Conservation (phyloP, 2,797 vertebrate species). For the Vespertilio murinus region DNA sequence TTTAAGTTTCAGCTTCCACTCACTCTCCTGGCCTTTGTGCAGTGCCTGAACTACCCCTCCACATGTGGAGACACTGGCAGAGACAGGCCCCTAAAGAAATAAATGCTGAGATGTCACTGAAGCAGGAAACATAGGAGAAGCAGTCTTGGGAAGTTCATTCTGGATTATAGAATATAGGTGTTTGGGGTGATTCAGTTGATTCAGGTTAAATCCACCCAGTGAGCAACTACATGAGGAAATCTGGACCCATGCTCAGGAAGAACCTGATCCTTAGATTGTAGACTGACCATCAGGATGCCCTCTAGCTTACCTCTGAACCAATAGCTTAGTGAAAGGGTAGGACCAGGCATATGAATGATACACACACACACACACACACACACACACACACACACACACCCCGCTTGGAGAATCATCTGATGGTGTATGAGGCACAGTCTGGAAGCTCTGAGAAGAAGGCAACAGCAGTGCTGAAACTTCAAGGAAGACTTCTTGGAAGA, state of each 20-base stretch:
- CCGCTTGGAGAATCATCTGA: background rate
- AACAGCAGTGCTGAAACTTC: background rate
- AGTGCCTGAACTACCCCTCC: background rate
- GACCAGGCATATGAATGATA: rapidly evolving
- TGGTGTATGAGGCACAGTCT: background rate
- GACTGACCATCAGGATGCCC: background rate
- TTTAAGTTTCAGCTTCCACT: background rate
- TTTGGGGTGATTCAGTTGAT: background rate
- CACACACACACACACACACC: background rate
- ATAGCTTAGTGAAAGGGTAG: background rate
- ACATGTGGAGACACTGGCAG: background rate
- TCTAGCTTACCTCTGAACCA: background rate
- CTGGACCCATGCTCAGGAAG: background rate
- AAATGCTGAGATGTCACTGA: background rate
- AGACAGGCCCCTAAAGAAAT: background rate
- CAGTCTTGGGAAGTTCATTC: background rate
- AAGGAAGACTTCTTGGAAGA: background rate
- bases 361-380: too few relatives aligned
- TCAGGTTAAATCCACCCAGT: background rate
- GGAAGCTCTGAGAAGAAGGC: background rate
- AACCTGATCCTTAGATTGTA: background rate
- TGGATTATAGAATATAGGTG: background rate
- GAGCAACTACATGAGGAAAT: background rate
- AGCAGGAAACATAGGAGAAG: background rate
- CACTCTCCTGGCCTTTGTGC: background rate